Base-by-base conservation (phyloP, 1,140 invertebrate species). In the Melipona quadrifasciata region DNA sequence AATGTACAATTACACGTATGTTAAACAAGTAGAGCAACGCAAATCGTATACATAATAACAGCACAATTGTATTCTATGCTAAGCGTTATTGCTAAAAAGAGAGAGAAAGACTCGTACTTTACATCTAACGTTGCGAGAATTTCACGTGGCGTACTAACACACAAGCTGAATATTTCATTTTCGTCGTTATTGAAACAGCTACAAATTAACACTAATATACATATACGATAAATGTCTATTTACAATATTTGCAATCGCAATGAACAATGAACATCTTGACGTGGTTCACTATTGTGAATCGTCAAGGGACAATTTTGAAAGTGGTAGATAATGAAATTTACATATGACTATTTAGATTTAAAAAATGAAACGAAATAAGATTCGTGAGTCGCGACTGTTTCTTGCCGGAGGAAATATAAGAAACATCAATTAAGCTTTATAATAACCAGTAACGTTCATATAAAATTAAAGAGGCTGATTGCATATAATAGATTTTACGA, bases 51-150 rank as follows among this genome's bases (percentile, higher is more conserved):
- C 19, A 70, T 24, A 83, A 65, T 55, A 70, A 77, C 27, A 64
- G 73, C 81, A 77, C 73, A 77, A 83, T 57, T 83, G 70, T 77
- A 68, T 55, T 70, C 64, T 77, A 83, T 58, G 58, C 64, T 83
- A 77, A 83, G 65, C 39, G 27, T 61, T 70, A 77, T 76, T 68
- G 53, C 81, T 58, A 51, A 65, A 53, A 24, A 47, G 16, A 81
- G 19, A 70, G 17, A 65, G 64, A 47, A 47, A 65, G 65, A 65
- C 47, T 78, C 47, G 64, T 78, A 78, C 24, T 80, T 80, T 61
- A 58, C 31, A 31, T 70, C 65, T 34, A 3, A 47, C 27, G 55
- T 81, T 61, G 14, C 12, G 24, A 57, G n/a, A 71, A 61, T 10
- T 55, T 57, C 16, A 67, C 34, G 21, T 27, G 24, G 24, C 21